A percentile compares a stretch with the other conserved stretches of the same genome.
phyloP scores from a whole-genome alignment of 2,888 invertebrate species.

The Trachelus troglodyta region DNA sequence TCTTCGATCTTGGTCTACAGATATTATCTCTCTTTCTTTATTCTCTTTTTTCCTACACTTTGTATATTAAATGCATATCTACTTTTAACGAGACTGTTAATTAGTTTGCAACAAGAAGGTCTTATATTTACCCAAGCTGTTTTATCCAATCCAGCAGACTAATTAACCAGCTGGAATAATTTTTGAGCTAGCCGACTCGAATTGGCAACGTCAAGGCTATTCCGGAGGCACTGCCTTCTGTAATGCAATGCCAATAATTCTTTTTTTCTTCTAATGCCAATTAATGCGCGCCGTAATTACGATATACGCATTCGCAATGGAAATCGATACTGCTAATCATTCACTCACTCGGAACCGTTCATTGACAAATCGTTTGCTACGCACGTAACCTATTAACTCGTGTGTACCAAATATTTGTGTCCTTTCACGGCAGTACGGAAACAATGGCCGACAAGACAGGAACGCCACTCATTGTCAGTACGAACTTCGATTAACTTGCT shows the following conservation, averaged over 20 bases:
- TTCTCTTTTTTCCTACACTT: background rate
- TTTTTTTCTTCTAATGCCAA: background rate
- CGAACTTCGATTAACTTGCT: background rate
- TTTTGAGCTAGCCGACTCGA: background rate
- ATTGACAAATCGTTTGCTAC: background rate
- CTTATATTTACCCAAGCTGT: background rate
- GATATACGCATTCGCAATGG: background rate
- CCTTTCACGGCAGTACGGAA: background rate
- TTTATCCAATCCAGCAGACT: background rate
- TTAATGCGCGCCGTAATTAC: background rate
- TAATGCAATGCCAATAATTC: background rate
- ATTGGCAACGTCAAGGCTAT: background rate
- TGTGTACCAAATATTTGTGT: background rate
- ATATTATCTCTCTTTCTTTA: background rate
- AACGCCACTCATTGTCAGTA: background rate
- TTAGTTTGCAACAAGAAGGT: background rate
- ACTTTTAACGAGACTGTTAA: background rate
- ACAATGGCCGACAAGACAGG: background rate
- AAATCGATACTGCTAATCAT: background rate
- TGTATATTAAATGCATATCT: background rate
- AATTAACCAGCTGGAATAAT: background rate
- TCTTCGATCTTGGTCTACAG: background rate
- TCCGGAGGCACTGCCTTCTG: background rate
- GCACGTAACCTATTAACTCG: background rate
- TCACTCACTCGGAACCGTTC: background rate